Evolutionary conservation across 2,888 invertebrate genomes (phyloP).

Genomic region (Odontothrips loti): DNA sequence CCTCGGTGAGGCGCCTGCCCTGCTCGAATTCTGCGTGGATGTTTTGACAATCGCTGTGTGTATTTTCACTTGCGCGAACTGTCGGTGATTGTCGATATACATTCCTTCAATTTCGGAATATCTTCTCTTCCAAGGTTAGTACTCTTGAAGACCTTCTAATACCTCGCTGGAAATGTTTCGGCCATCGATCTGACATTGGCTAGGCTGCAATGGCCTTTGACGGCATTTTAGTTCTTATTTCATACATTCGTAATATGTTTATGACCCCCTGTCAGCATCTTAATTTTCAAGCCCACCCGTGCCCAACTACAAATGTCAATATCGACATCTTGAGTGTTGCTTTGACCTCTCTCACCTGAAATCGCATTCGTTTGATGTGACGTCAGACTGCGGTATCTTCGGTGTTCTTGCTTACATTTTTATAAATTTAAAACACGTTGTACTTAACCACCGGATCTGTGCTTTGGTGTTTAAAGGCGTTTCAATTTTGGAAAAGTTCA

Average conservation of each 20-base stretch:
- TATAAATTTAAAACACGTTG: not conserved
- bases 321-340: not conserved
- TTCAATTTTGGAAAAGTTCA: too few relatives aligned
- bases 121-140: not conserved
- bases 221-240: not conserved
- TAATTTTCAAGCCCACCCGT: not conserved
- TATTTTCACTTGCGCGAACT: not conserved
- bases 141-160: not conserved
- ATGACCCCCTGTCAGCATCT: not conserved
- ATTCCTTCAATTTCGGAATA: not conserved
- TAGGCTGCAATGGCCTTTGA: not conserved
- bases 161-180: not conserved
- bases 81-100: not conserved
- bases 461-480: too few relatives aligned
- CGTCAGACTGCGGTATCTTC: conserved; percentile 22
- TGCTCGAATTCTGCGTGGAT: conserved; percentile 1
- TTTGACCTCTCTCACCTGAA: not conserved
- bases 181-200: conserved; percentile 22
- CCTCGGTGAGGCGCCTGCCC: not conserved
- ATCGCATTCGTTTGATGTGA: conserved; percentile 5
- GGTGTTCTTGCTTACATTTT: not conserved
- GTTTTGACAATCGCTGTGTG: not conserved
- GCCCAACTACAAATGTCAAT: not conserved
- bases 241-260: too few relatives aligned
- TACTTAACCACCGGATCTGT: too few relatives aligned